Evolutionary conservation across 2,888 invertebrate species (phyloP), one percentile per base, ranked within the genome.

Genomic region (Ormyrus labotus): DNA sequence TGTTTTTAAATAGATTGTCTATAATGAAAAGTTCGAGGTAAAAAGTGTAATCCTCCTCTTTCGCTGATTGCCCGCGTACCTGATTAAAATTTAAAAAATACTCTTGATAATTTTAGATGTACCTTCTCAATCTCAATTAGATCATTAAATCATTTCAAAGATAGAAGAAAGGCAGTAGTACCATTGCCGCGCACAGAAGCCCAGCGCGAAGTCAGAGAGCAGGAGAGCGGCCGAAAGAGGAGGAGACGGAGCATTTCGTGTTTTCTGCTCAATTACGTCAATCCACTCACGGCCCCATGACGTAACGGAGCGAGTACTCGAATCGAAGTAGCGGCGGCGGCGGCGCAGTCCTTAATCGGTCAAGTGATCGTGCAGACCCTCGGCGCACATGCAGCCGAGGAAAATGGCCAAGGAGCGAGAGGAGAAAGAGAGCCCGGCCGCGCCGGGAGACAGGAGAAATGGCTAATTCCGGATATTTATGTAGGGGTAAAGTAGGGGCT

Each of bases 381-480:
- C 86, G 34, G 34, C 34, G 84, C 85, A 84, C 74, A 76, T 83
- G 80, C 82, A 82, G 57, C 78, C 75, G 75, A 80, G 83, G 72
- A 75, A 73, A 82, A 58, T 19, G 65, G 51, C 34, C 67, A 63
- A 73, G 71, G 34, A 74, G 55, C 75, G 77, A 83, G 81, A 81
- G 81, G 78, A 80, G 83, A 83, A 76, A 83, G 85, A 83, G 81
- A 81, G 81, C 34, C 3, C 34, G 67, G 47, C 48, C 82, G 82
- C 76, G 69, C 81, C 82, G 84, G 81, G 82, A 82, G 78, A 85
- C 86, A 89, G 88, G 90, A 91, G 90, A 90, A 91, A 91, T 90
- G 89, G 90, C 90, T 91, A 91, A 91, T 91, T 90, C 90, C 90
- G 90, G 90, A 91, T 90, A 91, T 91, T 91, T 91, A 90, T 90